Base-by-base conservation (phyloP, 23 tunicate species). In the Ciona savignyi region DNA sequence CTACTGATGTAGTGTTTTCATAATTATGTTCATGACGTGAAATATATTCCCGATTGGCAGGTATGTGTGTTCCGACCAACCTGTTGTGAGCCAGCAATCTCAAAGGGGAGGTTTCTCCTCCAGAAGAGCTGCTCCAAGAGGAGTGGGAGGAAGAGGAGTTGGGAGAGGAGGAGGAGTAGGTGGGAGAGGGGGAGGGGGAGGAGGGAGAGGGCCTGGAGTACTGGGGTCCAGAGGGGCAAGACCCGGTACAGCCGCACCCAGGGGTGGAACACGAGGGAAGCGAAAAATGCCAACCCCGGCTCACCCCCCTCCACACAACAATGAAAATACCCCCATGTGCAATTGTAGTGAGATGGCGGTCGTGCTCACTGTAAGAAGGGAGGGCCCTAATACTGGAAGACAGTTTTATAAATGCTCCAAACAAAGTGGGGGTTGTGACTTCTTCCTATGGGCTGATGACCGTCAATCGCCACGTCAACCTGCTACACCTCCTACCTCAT, bases 351-450 rank as follows among this genome's bases (percentile, higher is more conserved):
- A 23, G 11, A 30, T n/a, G 2, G 83, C 91, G 1, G 60, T 78
- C 0, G 62, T 70, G 25, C 60, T 85, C 1, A 93, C 93, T 49
- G 93, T 86, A 49, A 42, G 81, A 19, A 93, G 86, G 63, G 98
- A 86, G 30, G 98, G 98, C 11, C 88, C 88, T 0, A 93, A 93
- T 74, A 68, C 70, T 25, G 98, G 93, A 30, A 68, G 88, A 24
- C 25, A 73, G 9, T 93, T 93, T 68, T 93, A 70, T 70, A 78
- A 73, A 60, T 93, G 98, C 68, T 21, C 68, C 3, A 70, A 84
- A 32, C 60, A 48, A 1, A 29, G 34, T 63, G 78, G 77, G n/a
- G 87, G 71, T 9, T 93, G 98, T 77, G 29, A 78, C 65, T 93
- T 86, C 30, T 93, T 93, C 32, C 56, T 77, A 48, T 93, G 98